Evolutionary conservation across 2,113 vertebrate species (phyloP), one percentile per base, ranked within the genome.

Genomic region (Cairina moschata): DNA sequence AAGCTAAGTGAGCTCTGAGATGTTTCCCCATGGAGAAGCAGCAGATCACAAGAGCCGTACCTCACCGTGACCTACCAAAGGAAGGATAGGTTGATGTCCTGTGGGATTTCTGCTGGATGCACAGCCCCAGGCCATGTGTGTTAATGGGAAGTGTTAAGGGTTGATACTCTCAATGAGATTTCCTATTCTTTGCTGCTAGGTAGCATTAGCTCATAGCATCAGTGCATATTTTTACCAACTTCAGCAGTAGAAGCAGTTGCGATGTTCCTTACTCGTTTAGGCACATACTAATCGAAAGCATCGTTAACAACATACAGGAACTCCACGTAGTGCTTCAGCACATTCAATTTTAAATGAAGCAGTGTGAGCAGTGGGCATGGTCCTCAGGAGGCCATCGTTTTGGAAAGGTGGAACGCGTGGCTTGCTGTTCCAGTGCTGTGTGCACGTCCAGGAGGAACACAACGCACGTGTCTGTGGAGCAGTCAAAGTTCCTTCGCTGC

Each of bases 1-100:
- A 58, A 59, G 26, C 8, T 73, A 52, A 29, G 2, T 48, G n/a
- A 34, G 40, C 46, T 21, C 54, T 7, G 25, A 42, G 76, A 1
- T 7, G 5, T 62, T 88, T 69, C 55, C n/a, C 21, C 12, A 1
- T 69, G 17, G 74, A 75, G 54, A 16, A 74, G 48, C 46, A 56
- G 29, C 72, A 73, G 90, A 68, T 42, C 29, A 48, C 32, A 31
- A 4, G 23, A 44, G n/a, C 42, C 28, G 50, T 26, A 13, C n/a
- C 76, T n/a, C 1, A 1, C 40, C 0, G 0, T 71, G 40, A 42
- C 23, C 31, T 87, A 18, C 28, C 0, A 1, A 62, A 89, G 48
- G 46, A 31, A 50, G 46, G 34, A 34, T 29, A 32, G 13, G 8
- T 9, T 76, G 25, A 23, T 17, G 3, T 17, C 73, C 25, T 2